Conservation (phyloP, 23 tunicate genomes). For the Styela clava region DNA sequence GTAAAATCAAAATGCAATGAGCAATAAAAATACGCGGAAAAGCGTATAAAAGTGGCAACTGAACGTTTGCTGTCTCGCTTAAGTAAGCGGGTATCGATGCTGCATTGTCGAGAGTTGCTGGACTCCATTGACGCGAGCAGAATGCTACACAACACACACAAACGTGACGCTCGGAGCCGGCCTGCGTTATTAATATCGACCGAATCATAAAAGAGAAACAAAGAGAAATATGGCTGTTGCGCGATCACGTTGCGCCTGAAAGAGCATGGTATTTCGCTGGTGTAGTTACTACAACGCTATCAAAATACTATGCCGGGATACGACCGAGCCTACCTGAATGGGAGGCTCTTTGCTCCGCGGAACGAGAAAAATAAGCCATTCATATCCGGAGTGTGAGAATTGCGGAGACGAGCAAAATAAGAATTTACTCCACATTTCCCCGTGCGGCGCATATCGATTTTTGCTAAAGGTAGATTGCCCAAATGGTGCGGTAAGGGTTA, state of each 20-base stretch:
- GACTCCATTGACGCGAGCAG: constrained; percentile 23
- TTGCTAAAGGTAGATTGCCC: not conserved
- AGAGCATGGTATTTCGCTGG: constrained; percentile 9
- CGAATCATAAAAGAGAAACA: not conserved
- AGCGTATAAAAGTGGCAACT: not conserved
- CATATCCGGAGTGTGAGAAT: constrained; percentile 41
- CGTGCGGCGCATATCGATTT: not conserved
- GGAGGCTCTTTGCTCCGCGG: constrained; percentile 1
- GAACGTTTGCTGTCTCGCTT: not conserved
- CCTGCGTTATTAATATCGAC: constrained; percentile 3
- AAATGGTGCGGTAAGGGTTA: not conserved
- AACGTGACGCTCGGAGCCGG: constrained; percentile 20
- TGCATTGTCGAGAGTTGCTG: not conserved
- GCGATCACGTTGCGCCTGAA: constrained; percentile 20
- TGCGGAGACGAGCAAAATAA: constrained; percentile 11
- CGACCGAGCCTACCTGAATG: constrained; percentile 1
- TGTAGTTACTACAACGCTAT: constrained; percentile 13
- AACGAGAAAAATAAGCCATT: constrained; percentile 20
- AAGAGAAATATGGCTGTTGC: not conserved
- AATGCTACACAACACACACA: not conserved
- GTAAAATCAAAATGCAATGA: too few relatives aligned
- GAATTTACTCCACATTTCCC: not conserved
- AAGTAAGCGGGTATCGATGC: not conserved
- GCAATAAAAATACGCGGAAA: not conserved
- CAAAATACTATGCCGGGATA: constrained; percentile 22